Conservation (phyloP, 1,140 invertebrate genomes). For the Pseudomyrmex flavicornis region DNA sequence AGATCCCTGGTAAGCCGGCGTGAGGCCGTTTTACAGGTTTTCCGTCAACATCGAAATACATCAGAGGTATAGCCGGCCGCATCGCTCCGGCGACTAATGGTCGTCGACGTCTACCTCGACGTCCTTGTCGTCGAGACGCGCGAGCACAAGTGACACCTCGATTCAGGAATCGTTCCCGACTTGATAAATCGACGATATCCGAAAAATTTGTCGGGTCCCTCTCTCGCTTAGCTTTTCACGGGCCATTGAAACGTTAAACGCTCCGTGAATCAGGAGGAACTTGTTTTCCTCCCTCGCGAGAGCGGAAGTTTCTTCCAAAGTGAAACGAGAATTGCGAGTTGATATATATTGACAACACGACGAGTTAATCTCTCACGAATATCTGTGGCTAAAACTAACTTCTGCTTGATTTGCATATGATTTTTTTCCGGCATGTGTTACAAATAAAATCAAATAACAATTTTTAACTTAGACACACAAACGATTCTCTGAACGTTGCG, state of each 20-base stretch:
- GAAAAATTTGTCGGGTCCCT: slow-evolving; percentile 80
- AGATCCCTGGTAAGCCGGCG: slow-evolving; percentile 77
- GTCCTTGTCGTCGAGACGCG: slow-evolving; percentile 64
- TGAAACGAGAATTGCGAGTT: slow-evolving; percentile 6
- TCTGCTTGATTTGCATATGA: neutral
- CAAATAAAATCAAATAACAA: neutral
- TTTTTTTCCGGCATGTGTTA: neutral
- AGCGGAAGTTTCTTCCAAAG: neutral
- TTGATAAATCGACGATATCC: slow-evolving; percentile 80
- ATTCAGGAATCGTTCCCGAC: slow-evolving; percentile 75
- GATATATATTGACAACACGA: neutral
- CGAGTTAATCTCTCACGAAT: neutral
- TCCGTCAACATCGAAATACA: slow-evolving; percentile 82
- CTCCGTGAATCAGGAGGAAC: slow-evolving; percentile 31
- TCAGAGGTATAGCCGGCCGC: slow-evolving; percentile 71
- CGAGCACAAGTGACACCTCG: slow-evolving; percentile 68
- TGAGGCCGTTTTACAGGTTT: slow-evolving; percentile 81
- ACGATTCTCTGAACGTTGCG: too few relatives aligned
- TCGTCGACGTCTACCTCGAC: slow-evolving; percentile 71
- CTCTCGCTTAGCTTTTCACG: slow-evolving; percentile 54
- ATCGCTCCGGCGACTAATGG: slow-evolving; percentile 78
- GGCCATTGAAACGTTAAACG: slow-evolving; percentile 65
- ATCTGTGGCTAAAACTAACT: neutral
- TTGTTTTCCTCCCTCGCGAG: slow-evolving; percentile 24
- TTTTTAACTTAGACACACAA: neutral